These are phyloP conservation scores for Musca domestica DNA, from an alignment of 1,140 invertebrate genomes.

Conservation along the genomic window DNA sequence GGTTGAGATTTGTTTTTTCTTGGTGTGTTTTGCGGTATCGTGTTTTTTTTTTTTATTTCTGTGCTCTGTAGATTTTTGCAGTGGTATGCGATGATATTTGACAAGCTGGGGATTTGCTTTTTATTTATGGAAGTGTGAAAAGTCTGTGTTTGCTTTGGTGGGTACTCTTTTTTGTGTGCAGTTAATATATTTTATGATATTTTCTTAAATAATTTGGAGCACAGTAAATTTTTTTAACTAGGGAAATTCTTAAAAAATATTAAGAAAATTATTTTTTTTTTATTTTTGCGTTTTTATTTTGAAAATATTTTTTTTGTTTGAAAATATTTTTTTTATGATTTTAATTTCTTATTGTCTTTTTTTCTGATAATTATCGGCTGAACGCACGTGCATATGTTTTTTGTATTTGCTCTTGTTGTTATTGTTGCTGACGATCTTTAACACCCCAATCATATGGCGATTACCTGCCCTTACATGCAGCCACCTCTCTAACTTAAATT, in stretches of 20 bases:
- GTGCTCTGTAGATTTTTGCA: too few relatives aligned
- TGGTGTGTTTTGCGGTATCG: too few relatives aligned
- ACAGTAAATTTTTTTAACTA: too few relatives aligned
- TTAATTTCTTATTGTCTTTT: too few relatives aligned
- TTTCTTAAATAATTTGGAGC: too few relatives aligned
- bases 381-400: constrained; percentile 7
- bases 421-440: not conserved
- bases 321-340: too few relatives aligned
- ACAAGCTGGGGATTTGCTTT: not conserved
- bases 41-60: not conserved
- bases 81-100: too few relatives aligned
- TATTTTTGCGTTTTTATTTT: not conserved
- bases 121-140: constrained; percentile 20
- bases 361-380: not conserved
- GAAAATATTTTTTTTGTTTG: not conserved
- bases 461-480: not conserved
- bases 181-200: too few relatives aligned
- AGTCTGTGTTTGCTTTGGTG: not conserved
- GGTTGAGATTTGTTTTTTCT: not conserved
- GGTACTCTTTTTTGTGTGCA: too few relatives aligned
- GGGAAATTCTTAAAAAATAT: too few relatives aligned
- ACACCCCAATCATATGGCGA: constrained; percentile 2
- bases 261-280: constrained; percentile 3
- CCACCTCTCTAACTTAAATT: too few relatives aligned
- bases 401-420: not conserved